phyloP scores from a whole-genome alignment of 2,888 invertebrate species.

The Pterostichus madidus region DNA sequence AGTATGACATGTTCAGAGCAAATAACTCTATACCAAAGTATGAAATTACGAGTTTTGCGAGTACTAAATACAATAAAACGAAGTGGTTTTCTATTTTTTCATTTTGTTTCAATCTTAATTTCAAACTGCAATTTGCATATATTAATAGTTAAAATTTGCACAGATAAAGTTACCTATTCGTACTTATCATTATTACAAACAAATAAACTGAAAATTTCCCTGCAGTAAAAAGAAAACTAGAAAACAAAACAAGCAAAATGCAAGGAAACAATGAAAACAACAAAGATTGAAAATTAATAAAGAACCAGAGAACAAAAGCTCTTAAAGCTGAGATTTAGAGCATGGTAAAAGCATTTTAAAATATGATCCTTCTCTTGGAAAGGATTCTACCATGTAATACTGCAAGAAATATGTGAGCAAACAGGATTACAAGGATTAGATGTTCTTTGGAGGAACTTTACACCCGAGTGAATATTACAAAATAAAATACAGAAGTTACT shows the following conservation, averaged over 20 bases:
- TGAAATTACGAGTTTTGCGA: too few species aligned
- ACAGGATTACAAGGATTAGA: slow-evolving; percentile 22
- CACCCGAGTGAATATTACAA: slow-evolving; percentile 16
- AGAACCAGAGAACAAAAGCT: neutral
- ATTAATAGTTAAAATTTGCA: neutral
- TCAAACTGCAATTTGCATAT: neutral
- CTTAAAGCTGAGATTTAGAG: neutral
- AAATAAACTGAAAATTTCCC: neutral
- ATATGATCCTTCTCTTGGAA: neutral
- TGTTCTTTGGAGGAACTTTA: neutral
- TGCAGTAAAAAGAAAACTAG: neutral
- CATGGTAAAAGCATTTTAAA: slow-evolving; percentile 9
- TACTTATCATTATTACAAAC: neutral
- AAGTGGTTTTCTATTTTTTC: too few species aligned
- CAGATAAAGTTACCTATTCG: neutral
- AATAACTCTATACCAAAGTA: too few species aligned
- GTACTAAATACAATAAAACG: too few species aligned
- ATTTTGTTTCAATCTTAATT: too few species aligned
- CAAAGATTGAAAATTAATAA: slow-evolving; percentile 3
- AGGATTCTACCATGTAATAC: slow-evolving; percentile 1
- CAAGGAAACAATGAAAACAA: neutral
- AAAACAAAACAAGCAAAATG: neutral
- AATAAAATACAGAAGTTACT: slow-evolving; percentile 1
- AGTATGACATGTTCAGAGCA: too few species aligned
- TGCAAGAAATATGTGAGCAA: slow-evolving; percentile 13